A percentile compares a stretch with the other conserved stretches of the same genome.
Conservation (phyloP, 2,888 invertebrate genomes). For the Heliconius ismenius region DNA sequence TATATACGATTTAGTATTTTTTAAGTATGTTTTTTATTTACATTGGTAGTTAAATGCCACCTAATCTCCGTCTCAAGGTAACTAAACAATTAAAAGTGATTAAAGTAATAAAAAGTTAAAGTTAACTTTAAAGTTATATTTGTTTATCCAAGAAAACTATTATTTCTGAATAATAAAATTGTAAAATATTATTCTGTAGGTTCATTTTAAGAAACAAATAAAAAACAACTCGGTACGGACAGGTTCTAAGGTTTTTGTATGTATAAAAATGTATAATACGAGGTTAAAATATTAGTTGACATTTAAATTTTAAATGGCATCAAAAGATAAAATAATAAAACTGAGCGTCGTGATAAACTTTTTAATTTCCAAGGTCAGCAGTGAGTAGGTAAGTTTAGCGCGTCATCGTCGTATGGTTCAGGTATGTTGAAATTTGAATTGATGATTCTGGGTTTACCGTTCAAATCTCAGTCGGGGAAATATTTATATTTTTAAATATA, state of each 20-base stretch:
- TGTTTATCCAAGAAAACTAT: too few relatives aligned
- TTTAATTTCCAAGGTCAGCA: slow-evolving; percentile 22
- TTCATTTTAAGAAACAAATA: not conserved
- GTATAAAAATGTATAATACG: slow-evolving; percentile 6
- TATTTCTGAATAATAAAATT: not conserved
- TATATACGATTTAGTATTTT: not conserved
- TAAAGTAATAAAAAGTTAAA: not conserved
- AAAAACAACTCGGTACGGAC: not conserved
- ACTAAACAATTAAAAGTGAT: not conserved
- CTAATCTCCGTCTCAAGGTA: not conserved
- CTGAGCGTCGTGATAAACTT: slow-evolving; percentile 18
- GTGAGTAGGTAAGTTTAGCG: slow-evolving; percentile 16
- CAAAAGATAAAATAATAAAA: slow-evolving; percentile 24
- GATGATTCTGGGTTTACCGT: not conserved
- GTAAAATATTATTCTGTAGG: not conserved
- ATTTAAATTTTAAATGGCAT: slow-evolving; percentile 26
- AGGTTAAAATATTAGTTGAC: slow-evolving; percentile 26
- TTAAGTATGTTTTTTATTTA: slow-evolving; percentile 3
- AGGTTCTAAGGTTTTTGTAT: not conserved
- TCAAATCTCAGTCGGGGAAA: too few relatives aligned
- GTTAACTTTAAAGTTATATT: not conserved
- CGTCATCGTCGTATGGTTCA: not conserved
- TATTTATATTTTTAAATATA: too few relatives aligned
- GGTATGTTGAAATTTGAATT: not conserved
- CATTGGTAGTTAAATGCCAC: slow-evolving; percentile 1